Base-by-base conservation (phyloP, 2,888 invertebrate genomes). In the Drosophila engyochracea region DNA sequence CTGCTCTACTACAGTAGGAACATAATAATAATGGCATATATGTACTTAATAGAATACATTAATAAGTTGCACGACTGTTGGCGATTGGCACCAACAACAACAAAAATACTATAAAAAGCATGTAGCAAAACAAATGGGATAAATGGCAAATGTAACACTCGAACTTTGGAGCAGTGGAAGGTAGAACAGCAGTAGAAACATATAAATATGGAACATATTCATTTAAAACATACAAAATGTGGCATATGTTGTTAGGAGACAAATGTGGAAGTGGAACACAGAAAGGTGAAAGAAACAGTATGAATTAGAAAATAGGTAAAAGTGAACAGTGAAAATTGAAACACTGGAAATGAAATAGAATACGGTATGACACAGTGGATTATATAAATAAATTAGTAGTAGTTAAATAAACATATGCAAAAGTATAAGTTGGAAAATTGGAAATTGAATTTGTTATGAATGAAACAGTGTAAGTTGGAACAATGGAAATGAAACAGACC, bases 21-120 rank as follows among this genome's bases (percentile, higher is more conserved):
- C 51, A 64, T 33, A 67, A 60, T 66, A 78, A 57, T 61, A 61
- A 54, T 68, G 44, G 22, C 35, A 61, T 37, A 54, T 49, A 55
- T 30, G 30, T 14, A 22, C 41, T 31, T 60, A 65, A 59, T 65
- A 47, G 59, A 62, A 70, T 39, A 61, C 30, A 58, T 63, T 70
- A 57, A 30, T 31, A 39, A 65, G 39, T 25, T 63, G 54, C 52
- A 51, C 19, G 41, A 33, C 28, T 19, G 25, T 44, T 73, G 58
- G 16, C 58, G 60, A 44, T 47, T 7, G 14, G 44, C 28, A 22
- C 14, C 10, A 16, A 14, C 30, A 7, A 30, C 1, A 6, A 6
- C 0, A 0, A 28, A 9, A 57, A 61, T 37, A 30, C 54, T 28
- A 61, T 58, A 30, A 53, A 44, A 49, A 14, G 7, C 49, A 4